Base-by-base conservation (phyloP, 2,113 vertebrate genomes). In the Sceloporus tristichus region DNA sequence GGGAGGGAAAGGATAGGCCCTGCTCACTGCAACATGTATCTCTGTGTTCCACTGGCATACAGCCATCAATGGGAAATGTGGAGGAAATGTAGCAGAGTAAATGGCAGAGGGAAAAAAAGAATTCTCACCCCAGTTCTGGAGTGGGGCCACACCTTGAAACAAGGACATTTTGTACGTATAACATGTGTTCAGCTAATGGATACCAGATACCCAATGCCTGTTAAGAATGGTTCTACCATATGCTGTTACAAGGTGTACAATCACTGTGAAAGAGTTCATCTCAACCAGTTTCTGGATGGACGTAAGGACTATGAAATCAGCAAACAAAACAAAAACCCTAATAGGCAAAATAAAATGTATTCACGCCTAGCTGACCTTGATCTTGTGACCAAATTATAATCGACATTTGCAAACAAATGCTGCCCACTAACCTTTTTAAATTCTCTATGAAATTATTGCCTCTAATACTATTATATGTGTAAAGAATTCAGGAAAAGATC, bases 401-500 rank as follows among this genome's bases (percentile, higher is more conserved):
- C 92, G 78, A 3, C 68, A 87, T 90, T 95, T 89, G 70, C 85
- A 94, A 94, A 90, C 91, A 84, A 93, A 71, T 93, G 70, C 79
- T 95, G 95, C 95, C 90, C 94, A 94, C 56, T 27, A 89, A 92
- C 90, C 85, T 89, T 84, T 94, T 84, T 77, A 94, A 59, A 89
- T 92, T 97, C 94, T 96, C 96, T 97, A 96, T 95, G 92, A 91
- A 95, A 88, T 95, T 23, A 92, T 96, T 95, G 88, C 87, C 89
- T 9, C 93, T 93, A 94, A 94, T 94, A 96, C 93, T 95, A 94
- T 93, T 96, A 90, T 95, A 95, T 96, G 90, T 95, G 91, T 95
- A 97, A 97, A 95, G 94, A 95, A 75, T 94, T 93, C 96, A 96
- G 93, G 95, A 96, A 96, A 95, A 94, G 93, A 93, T 96, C 96